A percentile compares a stretch with the other conserved stretches of the same genome.
Evolutionary conservation across 2,113 vertebrate genomes (phyloP).

Genomic region (Crotalus viridis): DNA sequence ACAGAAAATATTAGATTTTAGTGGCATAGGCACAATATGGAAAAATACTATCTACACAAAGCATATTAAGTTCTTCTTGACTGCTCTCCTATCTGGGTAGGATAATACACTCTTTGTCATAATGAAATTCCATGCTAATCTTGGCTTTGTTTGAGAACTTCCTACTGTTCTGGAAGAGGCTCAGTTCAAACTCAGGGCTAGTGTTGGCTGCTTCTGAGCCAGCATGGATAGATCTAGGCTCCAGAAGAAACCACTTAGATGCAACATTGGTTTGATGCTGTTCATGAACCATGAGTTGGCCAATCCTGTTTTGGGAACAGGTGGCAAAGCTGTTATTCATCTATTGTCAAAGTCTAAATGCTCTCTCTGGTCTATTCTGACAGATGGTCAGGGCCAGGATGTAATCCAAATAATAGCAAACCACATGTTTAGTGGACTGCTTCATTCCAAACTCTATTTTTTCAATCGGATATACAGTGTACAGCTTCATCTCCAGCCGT

Average conservation of each 20-base stretch:
- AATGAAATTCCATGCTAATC: neutral
- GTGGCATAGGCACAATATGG: neutral
- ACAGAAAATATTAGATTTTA: neutral
- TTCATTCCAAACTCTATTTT: neutral
- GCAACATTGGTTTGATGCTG: neutral
- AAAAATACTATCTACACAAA: neutral
- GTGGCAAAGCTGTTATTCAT: neutral
- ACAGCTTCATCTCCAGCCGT: neutral
- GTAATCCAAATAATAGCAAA: neutral
- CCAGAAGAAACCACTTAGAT: neutral
- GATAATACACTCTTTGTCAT: neutral
- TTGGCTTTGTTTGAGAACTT: neutral
- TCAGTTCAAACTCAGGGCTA: neutral
- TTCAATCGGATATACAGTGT: neutral
- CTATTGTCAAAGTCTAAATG: constrained; percentile 1
- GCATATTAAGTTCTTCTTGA: neutral
- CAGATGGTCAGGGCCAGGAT: neutral
- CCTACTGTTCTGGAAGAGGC: neutral
- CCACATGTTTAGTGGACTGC: neutral
- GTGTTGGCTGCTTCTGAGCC: neutral
- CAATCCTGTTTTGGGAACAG: neutral
- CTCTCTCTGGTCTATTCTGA: neutral
- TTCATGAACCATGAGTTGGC: neutral
- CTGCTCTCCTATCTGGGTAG: neutral
- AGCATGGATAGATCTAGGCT: neutral